Conservation (phyloP, 1,140 invertebrate species). For the Drosophila miranda region DNA sequence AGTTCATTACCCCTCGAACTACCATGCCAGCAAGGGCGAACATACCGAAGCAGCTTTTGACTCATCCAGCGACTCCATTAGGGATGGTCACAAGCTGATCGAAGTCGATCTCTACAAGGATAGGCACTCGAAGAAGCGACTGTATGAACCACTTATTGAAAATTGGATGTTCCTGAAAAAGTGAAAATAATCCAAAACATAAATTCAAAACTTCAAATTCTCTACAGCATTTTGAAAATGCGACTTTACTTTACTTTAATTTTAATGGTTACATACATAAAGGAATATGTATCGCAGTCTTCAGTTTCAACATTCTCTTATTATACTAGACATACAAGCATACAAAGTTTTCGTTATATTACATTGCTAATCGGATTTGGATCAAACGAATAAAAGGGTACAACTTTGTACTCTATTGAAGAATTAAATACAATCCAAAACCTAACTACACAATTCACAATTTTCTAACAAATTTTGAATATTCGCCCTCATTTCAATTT, state of each 20-base stretch:
- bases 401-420: too few species aligned
- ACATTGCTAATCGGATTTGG: too few species aligned
- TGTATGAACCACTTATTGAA: conserved; percentile 51
- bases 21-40: conserved; percentile 10
- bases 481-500: conserved; percentile 2
- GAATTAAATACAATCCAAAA: too few species aligned
- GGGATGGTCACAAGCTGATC: conserved; percentile 25
- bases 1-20: conserved; percentile 42
- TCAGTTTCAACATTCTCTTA: too few species aligned
- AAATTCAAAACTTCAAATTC: too few species aligned
- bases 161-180: conserved; percentile 30
- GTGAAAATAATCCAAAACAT: neutral
- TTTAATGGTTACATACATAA: neutral
- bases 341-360: too few species aligned
- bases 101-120: conserved; percentile 53
- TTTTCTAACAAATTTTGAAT: conserved; percentile 9
- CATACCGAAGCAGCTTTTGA: neutral
- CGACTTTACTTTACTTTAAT: neutral
- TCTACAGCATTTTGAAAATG: too few species aligned
- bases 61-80: conserved; percentile 2
- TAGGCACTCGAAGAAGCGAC: conserved; percentile 4
- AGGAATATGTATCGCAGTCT: too few species aligned
- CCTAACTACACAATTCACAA: too few species aligned
- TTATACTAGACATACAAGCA: too few species aligned
- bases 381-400: too few species aligned